phyloP scores from a whole-genome alignment of 2,113 vertebrate genomes.

The Monopterus albus region DNA sequence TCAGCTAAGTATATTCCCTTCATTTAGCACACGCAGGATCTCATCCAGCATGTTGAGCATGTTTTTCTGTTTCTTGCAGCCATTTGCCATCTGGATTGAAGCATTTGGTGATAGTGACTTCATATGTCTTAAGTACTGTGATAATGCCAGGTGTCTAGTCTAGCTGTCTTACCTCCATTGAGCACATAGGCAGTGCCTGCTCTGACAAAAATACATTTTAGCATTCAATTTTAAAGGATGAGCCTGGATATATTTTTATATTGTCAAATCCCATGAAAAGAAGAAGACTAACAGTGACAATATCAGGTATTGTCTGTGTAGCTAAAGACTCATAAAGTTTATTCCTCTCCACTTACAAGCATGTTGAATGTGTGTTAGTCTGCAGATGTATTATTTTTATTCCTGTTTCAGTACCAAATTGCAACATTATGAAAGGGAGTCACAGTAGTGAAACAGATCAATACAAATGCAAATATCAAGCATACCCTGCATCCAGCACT shows the following conservation, averaged over 20 bases:
- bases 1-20: conserved; percentile 58
- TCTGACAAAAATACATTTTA: neutral
- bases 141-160: conserved; percentile 7
- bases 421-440: too few species aligned
- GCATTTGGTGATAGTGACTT: conserved; percentile 16
- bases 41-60: conserved; percentile 43
- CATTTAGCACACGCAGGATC: conserved; percentile 24
- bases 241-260: too few species aligned
- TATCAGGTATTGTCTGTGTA: neutral
- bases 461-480: too few species aligned
- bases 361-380: too few species aligned
- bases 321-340: neutral
- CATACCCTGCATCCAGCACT: too few species aligned
- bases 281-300: too few species aligned
- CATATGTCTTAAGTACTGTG: conserved; percentile 9
- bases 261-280: neutral
- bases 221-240: neutral
- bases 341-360: neutral
- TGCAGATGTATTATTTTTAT: too few species aligned
- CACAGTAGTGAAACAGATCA: too few species aligned
- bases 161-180: neutral
- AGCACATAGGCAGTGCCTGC: too few species aligned
- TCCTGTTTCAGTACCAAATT: too few species aligned
- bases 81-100: conserved; percentile 44
- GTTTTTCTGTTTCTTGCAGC: conserved; percentile 40